phyloP scores from a whole-genome alignment of 2,113 vertebrate genomes.

The Oreochromis tanganicae region DNA sequence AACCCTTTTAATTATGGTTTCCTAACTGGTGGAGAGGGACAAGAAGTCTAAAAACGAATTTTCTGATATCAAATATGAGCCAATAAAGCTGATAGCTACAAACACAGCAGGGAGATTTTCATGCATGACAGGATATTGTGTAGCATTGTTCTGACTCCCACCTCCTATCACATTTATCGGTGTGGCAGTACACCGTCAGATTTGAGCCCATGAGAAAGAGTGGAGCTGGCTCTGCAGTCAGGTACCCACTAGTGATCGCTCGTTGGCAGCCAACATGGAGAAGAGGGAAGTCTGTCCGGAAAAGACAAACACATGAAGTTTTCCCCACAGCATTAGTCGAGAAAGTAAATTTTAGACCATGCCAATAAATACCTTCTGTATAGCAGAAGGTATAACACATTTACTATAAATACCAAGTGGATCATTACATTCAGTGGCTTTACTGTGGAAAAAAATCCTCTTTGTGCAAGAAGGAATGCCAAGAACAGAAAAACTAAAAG shows the following conservation, averaged over 20 bases:
- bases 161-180: not conserved
- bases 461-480: not conserved
- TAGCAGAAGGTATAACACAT: not conserved
- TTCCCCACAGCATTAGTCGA: not conserved
- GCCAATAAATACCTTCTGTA: not conserved
- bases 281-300: not conserved
- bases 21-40: not conserved
- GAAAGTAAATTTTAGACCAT: not conserved
- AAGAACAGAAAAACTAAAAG: not conserved
- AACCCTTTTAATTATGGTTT: not conserved
- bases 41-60: fast-evolving
- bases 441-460: not conserved
- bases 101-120: not conserved
- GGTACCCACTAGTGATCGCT: slow-evolving; percentile 12
- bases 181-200: slow-evolving; percentile 61
- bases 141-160: not conserved
- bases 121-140: not conserved
- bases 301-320: not conserved
- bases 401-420: not conserved
- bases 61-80: not conserved
- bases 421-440: not conserved
- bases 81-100: not conserved
- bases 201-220: slow-evolving; percentile 64
- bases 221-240: slow-evolving; percentile 47
- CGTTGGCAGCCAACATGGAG: not conserved